Percentiles rank a stretch among this genome's conserved stretches.
Conservation (phyloP, 1,140 invertebrate genomes). For the Doryteuthis pealeii region DNA sequence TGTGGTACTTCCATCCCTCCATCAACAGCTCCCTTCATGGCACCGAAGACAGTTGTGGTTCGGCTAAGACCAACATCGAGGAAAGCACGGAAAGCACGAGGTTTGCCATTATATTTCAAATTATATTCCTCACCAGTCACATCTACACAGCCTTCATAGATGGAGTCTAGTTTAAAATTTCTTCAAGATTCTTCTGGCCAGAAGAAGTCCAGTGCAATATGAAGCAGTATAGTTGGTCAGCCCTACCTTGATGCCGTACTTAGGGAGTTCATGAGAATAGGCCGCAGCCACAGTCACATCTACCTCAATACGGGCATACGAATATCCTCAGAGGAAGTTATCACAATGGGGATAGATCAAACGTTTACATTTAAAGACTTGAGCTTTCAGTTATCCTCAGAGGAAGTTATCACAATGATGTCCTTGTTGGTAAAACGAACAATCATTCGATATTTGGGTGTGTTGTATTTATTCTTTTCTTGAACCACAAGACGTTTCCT, state of each 20-base stretch:
- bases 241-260: constrained; percentile 73
- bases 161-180: constrained; percentile 84
- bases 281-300: constrained; percentile 96
- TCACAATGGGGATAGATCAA: no score
- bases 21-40: constrained; percentile 99
- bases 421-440: constrained; percentile 97
- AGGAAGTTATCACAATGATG: no score
- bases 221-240: constrained; percentile 99
- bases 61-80: constrained; percentile 95
- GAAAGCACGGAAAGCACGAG: constrained; percentile 95
- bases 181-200: constrained; percentile 93
- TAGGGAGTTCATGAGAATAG: constrained; percentile 95
- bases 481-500: constrained; percentile 94
- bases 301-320: constrained; percentile 95
- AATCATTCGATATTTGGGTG: constrained; percentile 98
- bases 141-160: constrained; percentile 89
- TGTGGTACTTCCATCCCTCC: constrained; percentile 98
- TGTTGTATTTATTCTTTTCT: constrained; percentile 99
- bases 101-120: constrained; percentile 88
- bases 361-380: constrained; percentile 71
- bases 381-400: no score
- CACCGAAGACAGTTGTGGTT: constrained; percentile 97
- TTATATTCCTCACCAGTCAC: constrained; percentile 94
- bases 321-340: constrained; percentile 79
- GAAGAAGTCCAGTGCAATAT: constrained; percentile 96